Conservation (phyloP, 2,113 vertebrate species). For the Pandion haliaetus region DNA sequence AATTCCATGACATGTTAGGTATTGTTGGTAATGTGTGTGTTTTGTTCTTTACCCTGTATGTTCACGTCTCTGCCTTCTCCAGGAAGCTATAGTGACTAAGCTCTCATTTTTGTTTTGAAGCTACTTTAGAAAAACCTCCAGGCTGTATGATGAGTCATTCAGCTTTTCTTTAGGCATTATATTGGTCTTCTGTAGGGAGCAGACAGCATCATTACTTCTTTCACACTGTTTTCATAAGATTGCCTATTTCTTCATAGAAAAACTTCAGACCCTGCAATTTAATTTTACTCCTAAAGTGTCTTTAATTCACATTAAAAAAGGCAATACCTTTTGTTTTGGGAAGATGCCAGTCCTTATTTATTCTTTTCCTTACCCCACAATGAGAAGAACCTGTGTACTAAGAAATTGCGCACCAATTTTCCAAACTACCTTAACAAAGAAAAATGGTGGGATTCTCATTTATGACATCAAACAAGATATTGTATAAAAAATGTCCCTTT, state of each 20-base stretch:
- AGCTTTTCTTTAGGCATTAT: not conserved
- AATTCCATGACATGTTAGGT: not conserved
- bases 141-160: constrained; percentile 1
- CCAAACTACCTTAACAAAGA: not conserved
- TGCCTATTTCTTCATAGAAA: not conserved
- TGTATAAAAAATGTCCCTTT: not conserved
- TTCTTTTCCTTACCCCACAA: not conserved
- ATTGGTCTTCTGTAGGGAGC: not conserved
- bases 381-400: not conserved
- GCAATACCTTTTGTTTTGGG: not conserved
- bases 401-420: not conserved
- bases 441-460: not conserved
- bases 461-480: not conserved
- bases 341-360: not conserved
- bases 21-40: not conserved
- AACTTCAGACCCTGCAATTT: not conserved
- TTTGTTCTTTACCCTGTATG: not conserved
- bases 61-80: not conserved
- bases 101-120: not conserved
- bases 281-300: not conserved
- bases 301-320: not conserved
- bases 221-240: not conserved
- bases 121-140: not conserved
- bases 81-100: not conserved
- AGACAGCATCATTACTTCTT: not conserved